These are phyloP conservation scores for Cavia aperea DNA, from an alignment of 2,113 vertebrate species.

Conservation along the genomic window DNA sequence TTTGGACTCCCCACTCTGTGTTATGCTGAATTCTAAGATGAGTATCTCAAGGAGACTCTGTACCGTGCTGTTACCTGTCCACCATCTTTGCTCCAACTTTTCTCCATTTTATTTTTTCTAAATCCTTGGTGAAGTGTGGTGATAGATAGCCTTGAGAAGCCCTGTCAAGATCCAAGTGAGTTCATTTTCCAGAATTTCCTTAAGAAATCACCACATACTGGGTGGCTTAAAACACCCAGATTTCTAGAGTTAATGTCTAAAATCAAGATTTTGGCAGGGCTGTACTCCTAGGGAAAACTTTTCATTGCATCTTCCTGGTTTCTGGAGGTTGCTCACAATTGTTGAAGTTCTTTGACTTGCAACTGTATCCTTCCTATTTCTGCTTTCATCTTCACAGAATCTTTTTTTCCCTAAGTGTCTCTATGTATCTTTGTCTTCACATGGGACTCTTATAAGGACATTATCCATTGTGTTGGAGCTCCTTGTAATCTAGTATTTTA, in stretches of 20 bases:
- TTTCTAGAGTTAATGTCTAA: background rate
- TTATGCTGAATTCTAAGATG: too few relatives aligned
- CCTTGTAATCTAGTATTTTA: slow-evolving; percentile 10
- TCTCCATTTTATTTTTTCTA: background rate
- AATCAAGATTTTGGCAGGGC: background rate
- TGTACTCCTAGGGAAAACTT: background rate
- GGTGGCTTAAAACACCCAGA: background rate
- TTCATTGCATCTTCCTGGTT: background rate
- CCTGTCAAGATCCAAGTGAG: background rate
- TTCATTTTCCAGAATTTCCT: background rate
- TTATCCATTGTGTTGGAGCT: background rate
- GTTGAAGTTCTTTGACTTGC: background rate
- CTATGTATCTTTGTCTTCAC: background rate
- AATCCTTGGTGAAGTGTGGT: background rate
- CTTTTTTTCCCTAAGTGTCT: background rate
- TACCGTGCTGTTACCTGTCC: too few relatives aligned
- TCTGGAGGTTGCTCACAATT: background rate
- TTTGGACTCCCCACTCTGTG: too few relatives aligned
- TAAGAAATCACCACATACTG: background rate
- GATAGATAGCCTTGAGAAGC: background rate
- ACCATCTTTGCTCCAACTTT: too few relatives aligned
- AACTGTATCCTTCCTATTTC: background rate
- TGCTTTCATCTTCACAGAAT: background rate
- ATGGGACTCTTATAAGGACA: background rate
- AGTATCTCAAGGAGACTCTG: too few relatives aligned